Conservation (phyloP, 2,797 vertebrate species). For the Rhinogobio ventralis region DNA sequence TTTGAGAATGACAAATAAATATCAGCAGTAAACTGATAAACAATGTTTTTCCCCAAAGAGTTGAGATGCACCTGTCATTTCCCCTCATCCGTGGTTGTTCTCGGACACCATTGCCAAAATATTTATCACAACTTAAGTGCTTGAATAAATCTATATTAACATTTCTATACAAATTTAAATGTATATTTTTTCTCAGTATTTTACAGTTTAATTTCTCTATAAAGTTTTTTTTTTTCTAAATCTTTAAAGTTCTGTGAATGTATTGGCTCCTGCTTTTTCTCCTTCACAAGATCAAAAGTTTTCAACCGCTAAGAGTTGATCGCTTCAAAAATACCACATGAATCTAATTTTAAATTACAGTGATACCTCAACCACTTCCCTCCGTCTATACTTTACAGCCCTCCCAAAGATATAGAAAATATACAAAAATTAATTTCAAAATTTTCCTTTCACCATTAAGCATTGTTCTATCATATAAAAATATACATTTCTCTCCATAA, state of each 20-base stretch:
- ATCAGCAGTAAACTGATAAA: conserved; percentile 27
- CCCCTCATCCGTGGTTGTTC: not conserved
- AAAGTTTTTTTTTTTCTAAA: conserved; percentile 12
- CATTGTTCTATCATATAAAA: conserved; percentile 84
- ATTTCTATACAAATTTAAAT: conserved; percentile 39
- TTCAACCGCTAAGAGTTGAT: conserved; percentile 58
- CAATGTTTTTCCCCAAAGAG: conserved; percentile 17
- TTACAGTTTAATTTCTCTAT: conserved; percentile 75
- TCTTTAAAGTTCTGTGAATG: conserved; percentile 4
- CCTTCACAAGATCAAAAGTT: conserved; percentile 18
- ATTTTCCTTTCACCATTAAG: conserved; percentile 75
- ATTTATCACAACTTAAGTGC: conserved; percentile 73
- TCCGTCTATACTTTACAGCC: conserved; percentile 61
- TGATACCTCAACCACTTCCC: conserved; percentile 64
- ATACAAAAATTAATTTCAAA: conserved; percentile 82
- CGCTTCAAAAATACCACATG: conserved; percentile 66
- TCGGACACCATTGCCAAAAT: not conserved
- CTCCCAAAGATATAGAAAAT: conserved; percentile 73
- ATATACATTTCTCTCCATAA: conserved; percentile 85
- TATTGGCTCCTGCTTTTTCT: conserved; percentile 1
- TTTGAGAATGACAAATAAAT: conserved; percentile 37
- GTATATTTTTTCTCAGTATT: conserved; percentile 68
- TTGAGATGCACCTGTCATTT: conserved; percentile 36
- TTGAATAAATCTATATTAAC: conserved; percentile 77
- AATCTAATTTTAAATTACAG: conserved; percentile 71